Base-by-base conservation (phyloP, 1,140 invertebrate genomes). In the Mycetomoellerius zeteki region DNA sequence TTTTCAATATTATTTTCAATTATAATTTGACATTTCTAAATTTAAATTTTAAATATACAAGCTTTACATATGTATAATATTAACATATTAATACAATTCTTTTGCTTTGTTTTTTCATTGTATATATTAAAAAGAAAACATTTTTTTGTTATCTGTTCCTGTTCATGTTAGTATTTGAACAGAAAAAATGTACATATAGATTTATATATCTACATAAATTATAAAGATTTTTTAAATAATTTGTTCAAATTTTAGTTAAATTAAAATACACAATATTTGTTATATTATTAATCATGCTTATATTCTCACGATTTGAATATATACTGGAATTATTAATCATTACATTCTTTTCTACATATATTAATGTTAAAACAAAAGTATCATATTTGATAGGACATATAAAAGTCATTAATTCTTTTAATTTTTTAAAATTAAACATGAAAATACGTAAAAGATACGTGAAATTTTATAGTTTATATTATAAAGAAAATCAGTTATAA, bases 251-350 rank as follows among this genome's bases (percentile, higher is more conserved):
- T 50, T 24, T 69, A 19, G 4, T 27, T 72, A n/a, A 19, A 27
- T 47, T 24, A 50, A 47, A 37, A 37, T 37, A 37, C 6, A 37
- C 7, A 71, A 50, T n/a, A 27, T 71, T 24, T 72, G 43, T 69
- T 69, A 24, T 50, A 43, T 10, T 43, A 43, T 19, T 50, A 50
- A 72, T 72, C 8, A 43, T 50, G 7, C 8, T 50, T 10, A 27
- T 14, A 16, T 72, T 50, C 0, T 43, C 10, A 43, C 0, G 24
- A 50, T 27, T 72, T 50, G 0, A 8, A 64, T 19, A 30, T 64
- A 6, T 27, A 24, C 2, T 50, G n/a, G 16, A 50, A 72, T 50
- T 12, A 50, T 72, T 72, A 50, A 72, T 72, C 24, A 72, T 72
- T 72, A 24, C 21, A 7, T 72, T 60, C 24, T 60, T 4, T 72